A percentile compares a stretch with the other conserved stretches of the same genome.
These are phyloP conservation scores for Microctonus aethiopoides DNA, from an alignment of 2,888 invertebrate species.

Conservation along the genomic window DNA sequence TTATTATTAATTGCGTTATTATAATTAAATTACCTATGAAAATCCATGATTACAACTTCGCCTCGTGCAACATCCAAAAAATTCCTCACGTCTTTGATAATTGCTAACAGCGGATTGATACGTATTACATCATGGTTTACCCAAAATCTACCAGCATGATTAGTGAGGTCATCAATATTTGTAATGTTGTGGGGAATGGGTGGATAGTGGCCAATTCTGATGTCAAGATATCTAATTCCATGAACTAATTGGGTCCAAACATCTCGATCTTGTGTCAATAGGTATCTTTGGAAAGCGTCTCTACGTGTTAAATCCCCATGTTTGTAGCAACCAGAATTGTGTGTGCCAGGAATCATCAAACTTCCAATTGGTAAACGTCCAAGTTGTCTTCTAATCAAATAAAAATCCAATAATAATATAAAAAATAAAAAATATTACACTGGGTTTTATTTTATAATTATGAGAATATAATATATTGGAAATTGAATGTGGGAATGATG, in stretches of 20 bases:
- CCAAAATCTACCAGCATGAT: slow-evolving; percentile 72
- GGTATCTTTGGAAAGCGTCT: slow-evolving; percentile 64
- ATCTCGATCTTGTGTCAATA: slow-evolving; percentile 79
- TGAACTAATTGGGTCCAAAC: slow-evolving; percentile 87
- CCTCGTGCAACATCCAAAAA: slow-evolving; percentile 76
- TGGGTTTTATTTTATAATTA: neutral
- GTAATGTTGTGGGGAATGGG: slow-evolving; percentile 47
- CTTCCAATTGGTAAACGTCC: slow-evolving; percentile 71
- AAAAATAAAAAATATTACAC: neutral
- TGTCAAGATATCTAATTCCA: slow-evolving; percentile 85
- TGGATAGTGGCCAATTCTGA: slow-evolving; percentile 79
- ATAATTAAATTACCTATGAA: slow-evolving; percentile 70
- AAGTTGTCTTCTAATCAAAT: slow-evolving; percentile 68
- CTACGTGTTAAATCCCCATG: slow-evolving; percentile 68
- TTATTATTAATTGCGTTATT: neutral
- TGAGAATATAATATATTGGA: too few relatives aligned
- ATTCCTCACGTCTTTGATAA: slow-evolving; percentile 76
- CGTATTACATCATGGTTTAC: slow-evolving; percentile 79
- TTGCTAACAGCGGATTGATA: slow-evolving; percentile 75
- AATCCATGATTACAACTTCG: slow-evolving; percentile 83
- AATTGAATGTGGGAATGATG: too few relatives aligned
- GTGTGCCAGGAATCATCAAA: slow-evolving; percentile 71
- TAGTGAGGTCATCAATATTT: slow-evolving; percentile 41
- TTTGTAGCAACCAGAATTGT: slow-evolving; percentile 73
- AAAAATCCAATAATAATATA: slow-evolving; percentile 55